A percentile compares a stretch with the other conserved stretches of the same genome.
phyloP scores from a whole-genome alignment of 2,113 vertebrate species.

The Cyanoderma ruficeps region DNA sequence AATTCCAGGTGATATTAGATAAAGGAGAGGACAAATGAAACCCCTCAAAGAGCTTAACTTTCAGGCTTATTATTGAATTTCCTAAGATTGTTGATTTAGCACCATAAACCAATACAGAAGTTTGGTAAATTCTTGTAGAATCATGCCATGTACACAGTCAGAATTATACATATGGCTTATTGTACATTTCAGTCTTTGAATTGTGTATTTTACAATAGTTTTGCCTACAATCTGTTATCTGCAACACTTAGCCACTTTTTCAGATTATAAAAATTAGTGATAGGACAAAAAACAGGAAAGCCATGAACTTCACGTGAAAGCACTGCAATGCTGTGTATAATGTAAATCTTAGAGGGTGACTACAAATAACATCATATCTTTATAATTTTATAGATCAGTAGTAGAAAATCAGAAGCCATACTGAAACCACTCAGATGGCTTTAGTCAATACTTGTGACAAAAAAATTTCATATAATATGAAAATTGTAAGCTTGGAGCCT shows the following conservation, averaged over 20 bases:
- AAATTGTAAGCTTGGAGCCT: background rate
- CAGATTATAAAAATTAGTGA: background rate
- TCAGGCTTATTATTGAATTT: constrained; percentile 38
- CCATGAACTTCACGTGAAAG: background rate
- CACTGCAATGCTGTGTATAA: background rate
- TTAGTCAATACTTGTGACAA: background rate
- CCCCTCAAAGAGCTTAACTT: constrained; percentile 17
- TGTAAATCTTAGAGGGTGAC: background rate
- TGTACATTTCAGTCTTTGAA: background rate
- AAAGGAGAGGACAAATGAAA: constrained; percentile 15
- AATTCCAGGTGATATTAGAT: background rate
- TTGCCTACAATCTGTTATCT: background rate
- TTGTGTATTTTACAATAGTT: background rate
- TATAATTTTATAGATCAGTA: background rate
- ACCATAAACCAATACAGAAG: background rate
- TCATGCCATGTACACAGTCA: background rate
- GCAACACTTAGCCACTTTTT: background rate
- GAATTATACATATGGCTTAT: background rate
- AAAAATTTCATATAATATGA: background rate
- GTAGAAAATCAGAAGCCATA: background rate
- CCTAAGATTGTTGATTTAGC: constrained; percentile 13
- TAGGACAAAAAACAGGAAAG: background rate
- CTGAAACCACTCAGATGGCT: background rate
- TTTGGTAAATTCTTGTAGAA: background rate
- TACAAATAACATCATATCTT: background rate